These are phyloP conservation scores for Mycteria americana DNA, from an alignment of 2,797 vertebrate genomes.

Conservation along the genomic window DNA sequence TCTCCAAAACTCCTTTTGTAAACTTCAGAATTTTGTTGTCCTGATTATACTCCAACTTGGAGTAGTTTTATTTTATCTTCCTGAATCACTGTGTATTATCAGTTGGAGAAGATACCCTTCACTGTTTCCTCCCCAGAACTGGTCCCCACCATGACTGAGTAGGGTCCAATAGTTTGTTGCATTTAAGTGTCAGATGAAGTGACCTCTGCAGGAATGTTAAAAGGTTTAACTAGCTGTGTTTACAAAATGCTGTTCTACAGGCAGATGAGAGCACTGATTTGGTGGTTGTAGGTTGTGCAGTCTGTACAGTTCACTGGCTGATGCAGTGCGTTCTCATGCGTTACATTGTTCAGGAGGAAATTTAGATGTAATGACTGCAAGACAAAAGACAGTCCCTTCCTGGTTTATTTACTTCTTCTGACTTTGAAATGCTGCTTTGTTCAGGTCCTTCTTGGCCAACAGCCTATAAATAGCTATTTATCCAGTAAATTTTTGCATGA, in stretches of 20 bases:
- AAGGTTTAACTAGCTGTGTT: not conserved
- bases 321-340: not conserved
- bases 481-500: not conserved
- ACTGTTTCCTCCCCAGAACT: not conserved
- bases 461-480: not conserved
- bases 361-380: not conserved
- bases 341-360: constrained; percentile 11
- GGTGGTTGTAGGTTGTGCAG: not conserved
- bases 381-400: constrained; percentile 18
- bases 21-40: not conserved
- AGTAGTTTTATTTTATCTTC: not conserved
- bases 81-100: not conserved
- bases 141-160: fast-evolving
- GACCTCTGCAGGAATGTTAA: not conserved
- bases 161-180: not conserved
- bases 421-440: constrained; percentile 42
- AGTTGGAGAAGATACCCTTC: not conserved
- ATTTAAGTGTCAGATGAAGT: not conserved
- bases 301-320: not conserved
- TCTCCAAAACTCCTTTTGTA: constrained; percentile 3
- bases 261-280: constrained; percentile 13
- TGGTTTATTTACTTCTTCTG: not conserved
- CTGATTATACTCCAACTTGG: not conserved
- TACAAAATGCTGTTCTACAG: not conserved
- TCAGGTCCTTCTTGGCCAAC: constrained; percentile 20